Conservation (phyloP, 1,140 invertebrate species). For the Drosophila auraria region DNA sequence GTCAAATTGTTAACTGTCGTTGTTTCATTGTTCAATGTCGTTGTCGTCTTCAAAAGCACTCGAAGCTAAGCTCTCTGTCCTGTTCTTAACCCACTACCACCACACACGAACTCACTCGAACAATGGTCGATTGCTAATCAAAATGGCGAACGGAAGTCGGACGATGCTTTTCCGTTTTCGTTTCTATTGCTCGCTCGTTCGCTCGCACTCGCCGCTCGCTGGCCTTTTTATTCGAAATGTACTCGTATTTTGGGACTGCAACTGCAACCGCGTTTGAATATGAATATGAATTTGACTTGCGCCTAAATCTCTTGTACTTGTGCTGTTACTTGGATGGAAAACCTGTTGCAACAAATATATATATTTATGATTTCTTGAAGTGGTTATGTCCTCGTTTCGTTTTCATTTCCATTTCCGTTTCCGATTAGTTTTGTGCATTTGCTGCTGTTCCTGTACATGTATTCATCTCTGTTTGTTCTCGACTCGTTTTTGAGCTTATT, state of each 20-base stretch:
- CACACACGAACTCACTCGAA: constrained; percentile 27
- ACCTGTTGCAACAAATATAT: constrained; percentile 46
- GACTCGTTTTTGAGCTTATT: constrained; percentile 5
- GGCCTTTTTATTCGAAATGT: constrained; percentile 33
- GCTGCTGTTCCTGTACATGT: constrained; percentile 44
- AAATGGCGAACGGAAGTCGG: constrained; percentile 39
- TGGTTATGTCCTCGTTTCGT: constrained; percentile 3
- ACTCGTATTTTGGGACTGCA: constrained; percentile 47
- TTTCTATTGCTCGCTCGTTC: constrained; percentile 35
- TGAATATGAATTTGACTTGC: constrained; percentile 69
- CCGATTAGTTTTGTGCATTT: constrained; percentile 29
- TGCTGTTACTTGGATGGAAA: constrained; percentile 68
- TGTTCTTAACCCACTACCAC: constrained; percentile 4
- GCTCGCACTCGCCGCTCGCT: constrained; percentile 39
- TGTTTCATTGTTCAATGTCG: constrained; percentile 58
- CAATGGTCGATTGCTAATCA: constrained; percentile 38
- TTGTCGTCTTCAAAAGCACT: constrained; percentile 62
- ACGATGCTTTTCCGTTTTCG: constrained; percentile 38
- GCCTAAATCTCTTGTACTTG: constrained; percentile 64
- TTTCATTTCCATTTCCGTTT: constrained; percentile 17
- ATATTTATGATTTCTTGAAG: constrained; percentile 14
- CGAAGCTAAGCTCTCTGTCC: constrained; percentile 41
- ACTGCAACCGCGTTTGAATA: constrained; percentile 64
- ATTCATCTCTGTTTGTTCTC: constrained; percentile 27
- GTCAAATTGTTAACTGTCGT: constrained; percentile 73